A percentile compares a stretch with the other conserved stretches of the same genome.
These are phyloP conservation scores for Sporophila hypoxantha DNA, from an alignment of 2,113 vertebrate genomes.

Conservation along the genomic window DNA sequence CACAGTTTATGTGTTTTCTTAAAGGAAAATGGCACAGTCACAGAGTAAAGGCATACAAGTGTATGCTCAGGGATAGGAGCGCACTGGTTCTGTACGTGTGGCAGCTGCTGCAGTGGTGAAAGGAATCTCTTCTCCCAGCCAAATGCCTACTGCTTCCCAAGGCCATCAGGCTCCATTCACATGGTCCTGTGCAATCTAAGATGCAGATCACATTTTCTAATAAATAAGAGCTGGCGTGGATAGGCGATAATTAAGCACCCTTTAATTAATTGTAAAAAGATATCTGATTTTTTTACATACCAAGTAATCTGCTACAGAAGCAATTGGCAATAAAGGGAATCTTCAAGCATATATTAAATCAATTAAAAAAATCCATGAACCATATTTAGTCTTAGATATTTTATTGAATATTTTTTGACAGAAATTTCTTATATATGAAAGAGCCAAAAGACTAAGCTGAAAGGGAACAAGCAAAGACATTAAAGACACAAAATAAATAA, in stretches of 20 bases:
- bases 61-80: background rate
- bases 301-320: background rate
- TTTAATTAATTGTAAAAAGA: background rate
- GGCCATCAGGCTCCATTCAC: background rate
- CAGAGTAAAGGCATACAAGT: background rate
- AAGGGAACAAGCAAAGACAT: background rate
- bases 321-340: background rate
- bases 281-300: background rate
- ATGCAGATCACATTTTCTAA: background rate
- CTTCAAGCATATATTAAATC: background rate
- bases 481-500: background rate
- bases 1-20: background rate
- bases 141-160: rapidly evolving
- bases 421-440: background rate
- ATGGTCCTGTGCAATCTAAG: background rate
- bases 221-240: background rate
- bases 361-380: background rate
- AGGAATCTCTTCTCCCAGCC: background rate
- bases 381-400: background rate
- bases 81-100: rapidly evolving
- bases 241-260: background rate
- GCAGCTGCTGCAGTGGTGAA: background rate
- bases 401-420: background rate
- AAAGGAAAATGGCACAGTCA: background rate
- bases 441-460: background rate